Evolutionary conservation across 2,797 vertebrate genomes (phyloP), one percentile per base, ranked within the genome.

Genomic region (Sebastes goodei): DNA sequence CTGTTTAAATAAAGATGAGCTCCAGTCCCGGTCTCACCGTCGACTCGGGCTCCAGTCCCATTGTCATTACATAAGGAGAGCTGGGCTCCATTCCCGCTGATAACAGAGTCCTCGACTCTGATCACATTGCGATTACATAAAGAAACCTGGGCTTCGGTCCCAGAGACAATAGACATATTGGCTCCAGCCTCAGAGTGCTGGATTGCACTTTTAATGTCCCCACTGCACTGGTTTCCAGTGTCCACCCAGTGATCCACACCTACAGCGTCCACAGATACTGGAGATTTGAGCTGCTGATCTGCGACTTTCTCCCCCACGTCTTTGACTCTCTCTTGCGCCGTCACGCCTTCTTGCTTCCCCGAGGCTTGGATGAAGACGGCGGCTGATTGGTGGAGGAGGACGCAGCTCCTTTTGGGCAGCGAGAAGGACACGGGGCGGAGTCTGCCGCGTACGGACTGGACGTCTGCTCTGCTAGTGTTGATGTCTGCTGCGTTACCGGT

Each of bases 381-480:
- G 0, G 94, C 94, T 4, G 94, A 93, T 49, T 91, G 93, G 86
- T 94, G 93, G 27, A 93, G 89, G 11, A 95, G 93, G 67, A 93
- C 82, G 3, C 93, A 93, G 81, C 83, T 94, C 76, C 93, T 84
- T 65, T 94, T 95, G 7, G 93, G 93, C 65, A 95, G 86, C 0
- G 94, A 92, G 86, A 95, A 94, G 61, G 93, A 94, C 23, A 95
- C 92, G 0, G 94, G 94, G 0, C 94, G 93, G 33, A 92, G 64
- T 69, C 94, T 81, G 79, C 69, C 23, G 23, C 67, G 76, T 55
- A 67, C 3, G 0, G 64, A 88, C 21, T 20, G 66, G 25, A 67
- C 3, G 2, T 64, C 27, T 0, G 27, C 71, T 64, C 73, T 62
- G 74, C 56, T 74, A 2, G 53, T 55, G 75, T 10, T 84, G 57